Conservation (phyloP, 1,140 invertebrate species). For the Leptonema lineaticorne region DNA sequence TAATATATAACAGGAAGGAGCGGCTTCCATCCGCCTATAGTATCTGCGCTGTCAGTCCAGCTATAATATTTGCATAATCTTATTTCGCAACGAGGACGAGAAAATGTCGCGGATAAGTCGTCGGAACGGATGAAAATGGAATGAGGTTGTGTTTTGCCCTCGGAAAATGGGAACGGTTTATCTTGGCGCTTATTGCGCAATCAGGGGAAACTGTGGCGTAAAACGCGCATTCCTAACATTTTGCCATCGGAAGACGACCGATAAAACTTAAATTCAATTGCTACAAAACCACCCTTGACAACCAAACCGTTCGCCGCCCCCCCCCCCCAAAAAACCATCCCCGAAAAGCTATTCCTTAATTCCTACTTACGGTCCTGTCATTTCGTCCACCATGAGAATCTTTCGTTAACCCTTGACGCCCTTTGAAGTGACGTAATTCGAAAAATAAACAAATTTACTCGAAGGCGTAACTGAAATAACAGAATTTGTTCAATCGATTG, state of each 20-base stretch:
- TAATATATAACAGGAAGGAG: background rate
- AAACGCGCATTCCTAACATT: background rate
- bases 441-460: background rate
- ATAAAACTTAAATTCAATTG: slow-evolving; percentile 14
- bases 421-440: background rate
- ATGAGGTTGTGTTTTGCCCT: background rate
- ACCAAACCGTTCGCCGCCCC: background rate
- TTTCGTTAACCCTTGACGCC: background rate
- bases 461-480: too few species aligned
- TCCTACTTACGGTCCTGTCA: too few species aligned
- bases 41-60: slow-evolving; percentile 3
- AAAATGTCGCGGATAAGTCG: too few species aligned
- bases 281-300: background rate
- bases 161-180: background rate
- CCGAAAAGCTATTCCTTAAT: too few species aligned
- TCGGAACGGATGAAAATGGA: too few species aligned
- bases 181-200: background rate
- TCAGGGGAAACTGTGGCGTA: background rate
- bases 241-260: background rate
- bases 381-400: too few species aligned
- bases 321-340: too few species aligned
- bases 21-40: background rate
- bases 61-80: slow-evolving; percentile 30
- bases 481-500: too few species aligned
- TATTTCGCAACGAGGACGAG: slow-evolving; percentile 8